Evolutionary conservation across 2,113 vertebrate genomes (phyloP).

Genomic region (Neotoma lepida): DNA sequence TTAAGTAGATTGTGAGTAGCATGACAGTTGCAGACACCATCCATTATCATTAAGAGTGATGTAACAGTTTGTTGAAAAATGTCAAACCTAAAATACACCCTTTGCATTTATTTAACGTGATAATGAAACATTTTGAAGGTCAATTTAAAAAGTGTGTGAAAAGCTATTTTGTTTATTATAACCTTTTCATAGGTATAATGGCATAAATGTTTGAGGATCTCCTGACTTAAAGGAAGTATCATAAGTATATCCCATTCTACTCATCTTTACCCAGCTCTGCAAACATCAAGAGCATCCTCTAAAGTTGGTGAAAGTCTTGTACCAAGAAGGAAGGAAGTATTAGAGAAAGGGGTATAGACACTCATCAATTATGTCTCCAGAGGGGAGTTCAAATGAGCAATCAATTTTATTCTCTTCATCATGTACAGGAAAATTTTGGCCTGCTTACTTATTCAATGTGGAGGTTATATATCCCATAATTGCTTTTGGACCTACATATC

Average conservation of each 20-base stretch:
- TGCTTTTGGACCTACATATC: constrained; percentile 42
- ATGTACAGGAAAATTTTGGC: constrained; percentile 38
- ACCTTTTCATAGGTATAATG: constrained; percentile 21
- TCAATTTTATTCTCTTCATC: constrained; percentile 63
- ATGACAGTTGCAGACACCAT: background rate
- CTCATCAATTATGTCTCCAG: constrained; percentile 60
- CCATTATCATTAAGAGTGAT: background rate
- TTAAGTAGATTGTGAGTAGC: background rate
- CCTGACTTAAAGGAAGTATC: constrained; percentile 21
- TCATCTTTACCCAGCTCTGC: constrained; percentile 55
- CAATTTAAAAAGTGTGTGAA: constrained; percentile 27
- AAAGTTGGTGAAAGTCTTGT: constrained; percentile 60
- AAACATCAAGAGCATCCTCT: constrained; percentile 47
- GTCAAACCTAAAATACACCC: constrained; percentile 20
- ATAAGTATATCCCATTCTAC: constrained; percentile 35
- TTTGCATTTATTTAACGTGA: constrained; percentile 48
- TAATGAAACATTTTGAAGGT: constrained; percentile 45
- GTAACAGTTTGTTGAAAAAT: constrained; percentile 35
- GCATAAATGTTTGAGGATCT: background rate
- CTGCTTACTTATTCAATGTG: constrained; percentile 59
- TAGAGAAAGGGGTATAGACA: constrained; percentile 59
- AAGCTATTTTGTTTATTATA: constrained; percentile 38
- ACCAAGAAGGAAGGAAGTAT: constrained; percentile 52
- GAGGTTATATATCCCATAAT: constrained; percentile 62
- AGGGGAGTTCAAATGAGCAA: constrained; percentile 65